Conservation (phyloP, 2,888 invertebrate species). For the Lamproptera curius region DNA sequence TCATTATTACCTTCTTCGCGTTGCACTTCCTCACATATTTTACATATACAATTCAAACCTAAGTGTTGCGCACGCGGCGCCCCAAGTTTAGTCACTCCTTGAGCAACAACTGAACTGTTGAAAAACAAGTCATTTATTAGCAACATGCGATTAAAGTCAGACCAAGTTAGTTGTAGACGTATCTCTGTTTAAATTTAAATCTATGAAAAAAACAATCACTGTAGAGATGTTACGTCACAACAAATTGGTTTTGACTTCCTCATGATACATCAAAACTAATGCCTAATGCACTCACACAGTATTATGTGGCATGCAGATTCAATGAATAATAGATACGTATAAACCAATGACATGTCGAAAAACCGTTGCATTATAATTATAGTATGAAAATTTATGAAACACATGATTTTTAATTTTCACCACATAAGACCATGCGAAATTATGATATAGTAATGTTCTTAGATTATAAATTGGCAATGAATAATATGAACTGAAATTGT, state of each 20-base stretch:
- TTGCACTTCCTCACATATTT: constrained; percentile 73
- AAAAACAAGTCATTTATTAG: constrained; percentile 78
- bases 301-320: constrained; percentile 71
- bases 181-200: constrained; percentile 23
- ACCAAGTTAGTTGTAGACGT: constrained; percentile 63
- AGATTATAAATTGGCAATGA: constrained; percentile 28
- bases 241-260: constrained; percentile 61
- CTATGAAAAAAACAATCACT: too few relatives aligned
- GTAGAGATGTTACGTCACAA: constrained; percentile 52
- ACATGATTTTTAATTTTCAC: constrained; percentile 40
- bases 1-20: constrained; percentile 70
- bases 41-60: constrained; percentile 77
- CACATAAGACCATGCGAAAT: constrained; percentile 75
- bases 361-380: background rate
- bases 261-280: constrained; percentile 60
- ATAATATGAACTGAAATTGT: constrained; percentile 12
- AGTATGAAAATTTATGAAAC: constrained; percentile 7
- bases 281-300: constrained; percentile 60
- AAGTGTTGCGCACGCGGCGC: constrained; percentile 77
- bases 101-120: constrained; percentile 77
- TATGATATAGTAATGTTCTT: constrained; percentile 33
- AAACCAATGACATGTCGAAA: constrained; percentile 22
- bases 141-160: constrained; percentile 74
- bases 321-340: constrained; percentile 30
- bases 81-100: constrained; percentile 76